Conservation (phyloP, 2,888 invertebrate species). For the Halocaridina rubra region DNA sequence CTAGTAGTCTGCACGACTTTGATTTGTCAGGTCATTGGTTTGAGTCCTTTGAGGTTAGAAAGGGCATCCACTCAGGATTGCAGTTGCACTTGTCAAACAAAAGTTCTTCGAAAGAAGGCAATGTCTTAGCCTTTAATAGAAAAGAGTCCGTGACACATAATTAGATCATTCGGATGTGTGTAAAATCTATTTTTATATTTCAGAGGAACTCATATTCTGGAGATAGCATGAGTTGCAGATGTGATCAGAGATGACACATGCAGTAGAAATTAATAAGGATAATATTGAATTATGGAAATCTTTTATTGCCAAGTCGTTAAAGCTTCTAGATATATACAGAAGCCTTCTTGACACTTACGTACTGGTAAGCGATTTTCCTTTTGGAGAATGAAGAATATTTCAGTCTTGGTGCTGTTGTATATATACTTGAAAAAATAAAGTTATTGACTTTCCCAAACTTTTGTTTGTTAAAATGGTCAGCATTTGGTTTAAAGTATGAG, state of each 20-base stretch:
- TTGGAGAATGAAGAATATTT: neutral
- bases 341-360: constrained; percentile 39
- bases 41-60: too few relatives aligned
- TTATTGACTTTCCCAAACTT: neutral
- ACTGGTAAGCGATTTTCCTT: neutral
- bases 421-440: neutral
- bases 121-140: too few relatives aligned
- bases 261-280: neutral
- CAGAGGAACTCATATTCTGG: too few relatives aligned
- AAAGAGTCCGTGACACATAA: too few relatives aligned
- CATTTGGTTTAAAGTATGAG: neutral
- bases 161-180: too few relatives aligned
- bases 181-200: too few relatives aligned
- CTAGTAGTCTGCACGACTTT: too few relatives aligned
- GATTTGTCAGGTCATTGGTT: too few relatives aligned
- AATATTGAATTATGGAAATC: constrained; percentile 20
- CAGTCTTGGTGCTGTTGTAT: neutral
- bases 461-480: neutral
- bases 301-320: constrained; percentile 9
- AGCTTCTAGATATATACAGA: constrained; percentile 13
- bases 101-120: too few relatives aligned
- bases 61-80: too few relatives aligned
- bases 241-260: neutral
- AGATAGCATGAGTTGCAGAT: too few relatives aligned
- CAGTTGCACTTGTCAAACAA: too few relatives aligned